Conservation (phyloP, 2,888 invertebrate genomes). For the Autographa gamma region DNA sequence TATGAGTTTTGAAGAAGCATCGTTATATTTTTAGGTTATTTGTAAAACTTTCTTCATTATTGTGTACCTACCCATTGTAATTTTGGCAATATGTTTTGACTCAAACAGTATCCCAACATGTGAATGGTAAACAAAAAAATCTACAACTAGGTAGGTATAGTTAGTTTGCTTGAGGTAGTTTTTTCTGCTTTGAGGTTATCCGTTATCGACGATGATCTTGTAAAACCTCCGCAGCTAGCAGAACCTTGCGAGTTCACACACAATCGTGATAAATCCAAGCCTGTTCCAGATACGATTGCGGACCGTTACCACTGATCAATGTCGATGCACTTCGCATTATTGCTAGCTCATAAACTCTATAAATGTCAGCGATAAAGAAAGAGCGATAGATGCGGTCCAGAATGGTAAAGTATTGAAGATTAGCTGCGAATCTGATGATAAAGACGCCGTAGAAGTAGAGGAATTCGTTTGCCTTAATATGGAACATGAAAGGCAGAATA, state of each 20-base stretch:
- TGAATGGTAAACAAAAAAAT: too few relatives aligned
- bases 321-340: conserved; percentile 41
- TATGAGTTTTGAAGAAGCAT: not conserved
- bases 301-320: conserved; percentile 35
- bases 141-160: too few relatives aligned
- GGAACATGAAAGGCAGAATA: not conserved
- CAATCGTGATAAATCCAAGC: conserved; percentile 48
- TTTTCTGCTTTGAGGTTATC: not conserved
- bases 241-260: conserved; percentile 9
- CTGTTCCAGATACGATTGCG: conserved; percentile 18
- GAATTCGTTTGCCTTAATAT: too few relatives aligned
- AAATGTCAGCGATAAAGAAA: not conserved
- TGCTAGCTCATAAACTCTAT: conserved; percentile 28
- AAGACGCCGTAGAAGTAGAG: not conserved
- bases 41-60: not conserved
- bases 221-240: conserved; percentile 13
- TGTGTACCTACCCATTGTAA: too few relatives aligned
- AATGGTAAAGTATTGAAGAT: not conserved
- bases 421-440: not conserved
- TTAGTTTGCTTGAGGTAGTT: not conserved
- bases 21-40: not conserved
- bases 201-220: conserved; percentile 24
- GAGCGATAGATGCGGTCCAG: not conserved
- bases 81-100: too few relatives aligned
- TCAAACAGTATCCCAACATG: too few relatives aligned